These are phyloP conservation scores for Zaprionus lachaisei DNA, from an alignment of 1,140 invertebrate species.

Conservation along the genomic window DNA sequence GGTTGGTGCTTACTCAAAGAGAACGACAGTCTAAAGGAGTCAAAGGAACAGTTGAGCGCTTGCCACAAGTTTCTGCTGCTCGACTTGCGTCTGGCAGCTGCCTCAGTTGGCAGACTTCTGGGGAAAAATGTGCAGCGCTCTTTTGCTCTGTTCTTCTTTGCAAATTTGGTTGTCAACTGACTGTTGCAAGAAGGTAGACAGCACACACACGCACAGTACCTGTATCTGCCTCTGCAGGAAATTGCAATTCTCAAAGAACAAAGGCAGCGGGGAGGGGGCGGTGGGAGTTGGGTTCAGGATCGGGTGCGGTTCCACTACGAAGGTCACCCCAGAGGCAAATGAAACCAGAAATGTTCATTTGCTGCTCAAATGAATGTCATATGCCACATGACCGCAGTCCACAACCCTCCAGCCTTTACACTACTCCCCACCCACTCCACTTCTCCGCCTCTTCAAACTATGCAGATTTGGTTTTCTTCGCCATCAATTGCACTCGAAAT, in stretches of 20 bases:
- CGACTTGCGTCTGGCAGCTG: not conserved
- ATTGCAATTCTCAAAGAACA: not conserved
- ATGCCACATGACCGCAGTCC: not conserved
- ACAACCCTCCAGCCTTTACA: not conserved
- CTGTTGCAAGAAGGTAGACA: not conserved
- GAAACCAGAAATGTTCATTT: not conserved
- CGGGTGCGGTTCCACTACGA: not conserved
- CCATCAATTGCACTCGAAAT: not conserved
- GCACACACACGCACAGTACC: not conserved
- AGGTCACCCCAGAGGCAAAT: not conserved
- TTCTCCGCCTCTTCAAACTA: not conserved
- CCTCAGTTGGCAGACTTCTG: not conserved
- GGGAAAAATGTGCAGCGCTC: constrained; percentile 2
- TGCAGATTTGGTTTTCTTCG: not conserved
- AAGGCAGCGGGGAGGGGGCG: not conserved
- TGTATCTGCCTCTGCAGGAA: not conserved
- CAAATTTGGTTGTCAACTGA: constrained; percentile 4
- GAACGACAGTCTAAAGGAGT: too few species aligned
- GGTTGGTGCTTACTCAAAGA: not conserved
- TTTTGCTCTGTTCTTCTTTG: not conserved
- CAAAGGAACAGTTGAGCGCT: not conserved
- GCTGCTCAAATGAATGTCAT: constrained; percentile 6
- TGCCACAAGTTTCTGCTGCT: not conserved
- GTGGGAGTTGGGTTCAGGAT: not conserved
- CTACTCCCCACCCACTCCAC: not conserved